Conservation (phyloP, 92 coral and sea anemone species). For the Epizoanthus rinbou region DNA sequence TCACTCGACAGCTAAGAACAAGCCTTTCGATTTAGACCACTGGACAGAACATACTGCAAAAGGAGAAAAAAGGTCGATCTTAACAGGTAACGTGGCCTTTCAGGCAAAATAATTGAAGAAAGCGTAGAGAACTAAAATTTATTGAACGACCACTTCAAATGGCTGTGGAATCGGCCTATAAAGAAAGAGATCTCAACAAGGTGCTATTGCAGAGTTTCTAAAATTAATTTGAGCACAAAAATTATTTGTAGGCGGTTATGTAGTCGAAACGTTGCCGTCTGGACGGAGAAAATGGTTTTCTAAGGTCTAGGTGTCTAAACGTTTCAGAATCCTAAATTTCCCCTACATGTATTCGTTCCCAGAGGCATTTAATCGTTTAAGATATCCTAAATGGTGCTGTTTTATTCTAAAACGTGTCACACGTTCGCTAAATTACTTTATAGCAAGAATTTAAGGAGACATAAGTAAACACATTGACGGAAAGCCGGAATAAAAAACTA, state of each 20-base stretch:
- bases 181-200: neutral
- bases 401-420: constrained; percentile 19
- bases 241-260: no score
- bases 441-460: constrained; percentile 44
- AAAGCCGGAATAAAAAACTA: constrained; percentile 78
- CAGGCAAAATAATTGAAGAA: constrained; percentile 4
- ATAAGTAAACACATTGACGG: constrained; percentile 72
- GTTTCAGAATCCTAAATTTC: no score
- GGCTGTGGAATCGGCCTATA: neutral
- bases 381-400: neutral
- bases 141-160: constrained; percentile 4
- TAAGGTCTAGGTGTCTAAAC: no score
- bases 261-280: no score
- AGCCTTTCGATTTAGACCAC: neutral
- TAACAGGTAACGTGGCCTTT: neutral
- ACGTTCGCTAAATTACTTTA: constrained; percentile 43
- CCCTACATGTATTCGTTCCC: constrained; percentile 1
- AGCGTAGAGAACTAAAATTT: neutral
- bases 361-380: neutral
- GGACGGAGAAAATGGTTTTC: no score
- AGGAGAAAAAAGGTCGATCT: neutral
- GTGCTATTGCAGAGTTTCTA: neutral
- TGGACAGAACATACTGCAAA: neutral
- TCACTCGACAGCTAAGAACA: no score
- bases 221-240: neutral